phyloP scores from a whole-genome alignment of 2,888 invertebrate genomes.

The Drosophila lacicola region DNA sequence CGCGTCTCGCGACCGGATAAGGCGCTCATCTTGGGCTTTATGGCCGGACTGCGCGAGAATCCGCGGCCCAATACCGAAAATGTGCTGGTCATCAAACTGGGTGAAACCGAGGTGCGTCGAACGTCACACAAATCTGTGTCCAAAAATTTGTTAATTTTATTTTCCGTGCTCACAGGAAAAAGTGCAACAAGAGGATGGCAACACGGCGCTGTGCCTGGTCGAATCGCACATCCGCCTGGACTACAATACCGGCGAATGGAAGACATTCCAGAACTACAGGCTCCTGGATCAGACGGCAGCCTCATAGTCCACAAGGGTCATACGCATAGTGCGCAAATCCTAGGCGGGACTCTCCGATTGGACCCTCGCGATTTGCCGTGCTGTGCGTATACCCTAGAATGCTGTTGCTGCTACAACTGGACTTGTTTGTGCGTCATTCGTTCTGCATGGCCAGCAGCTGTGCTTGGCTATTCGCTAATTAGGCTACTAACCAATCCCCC shows the following conservation, averaged over 20 bases:
- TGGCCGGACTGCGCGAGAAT: constrained; percentile 99
- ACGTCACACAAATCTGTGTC: background rate
- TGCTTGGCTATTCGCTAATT: constrained; percentile 49
- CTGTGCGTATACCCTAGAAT: constrained; percentile 50
- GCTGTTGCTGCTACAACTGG: constrained; percentile 11
- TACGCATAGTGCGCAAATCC: constrained; percentile 69
- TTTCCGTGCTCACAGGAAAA: constrained; percentile 87
- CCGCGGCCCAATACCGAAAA: constrained; percentile 99
- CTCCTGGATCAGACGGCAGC: constrained; percentile 87
- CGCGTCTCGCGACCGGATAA: constrained; percentile 98
- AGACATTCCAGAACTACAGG: constrained; percentile 95
- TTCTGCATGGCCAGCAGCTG: constrained; percentile 43
- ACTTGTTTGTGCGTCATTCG: constrained; percentile 33
- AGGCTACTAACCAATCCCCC: constrained; percentile 50
- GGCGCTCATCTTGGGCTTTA: constrained; percentile 98
- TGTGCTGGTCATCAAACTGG: constrained; percentile 97
- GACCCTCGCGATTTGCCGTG: constrained; percentile 3
- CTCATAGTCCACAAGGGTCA: constrained; percentile 75
- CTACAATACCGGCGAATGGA: constrained; percentile 99
- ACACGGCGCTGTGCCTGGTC: constrained; percentile 86
- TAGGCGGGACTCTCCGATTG: constrained; percentile 21
- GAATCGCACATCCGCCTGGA: constrained; percentile 99
- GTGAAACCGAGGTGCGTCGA: constrained; percentile 90
- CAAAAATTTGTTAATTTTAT: background rate
- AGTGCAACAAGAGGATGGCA: constrained; percentile 93